phyloP scores from a whole-genome alignment of 1,140 invertebrate species.

The Agrypnia vestita region DNA sequence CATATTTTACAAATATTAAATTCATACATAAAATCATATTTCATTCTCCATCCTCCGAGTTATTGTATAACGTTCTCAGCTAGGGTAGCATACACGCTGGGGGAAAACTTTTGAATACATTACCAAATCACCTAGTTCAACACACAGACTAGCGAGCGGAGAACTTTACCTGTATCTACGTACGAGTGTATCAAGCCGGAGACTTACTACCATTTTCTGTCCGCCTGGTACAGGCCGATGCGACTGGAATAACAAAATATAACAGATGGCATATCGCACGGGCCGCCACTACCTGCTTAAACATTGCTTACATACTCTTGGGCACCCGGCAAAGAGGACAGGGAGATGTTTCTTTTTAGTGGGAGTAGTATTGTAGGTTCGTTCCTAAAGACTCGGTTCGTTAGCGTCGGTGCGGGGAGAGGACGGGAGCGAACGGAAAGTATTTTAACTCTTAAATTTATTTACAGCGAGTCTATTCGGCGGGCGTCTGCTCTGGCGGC shows the following conservation, averaged over 20 bases:
- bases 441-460: conserved; percentile 60
- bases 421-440: conserved; percentile 44
- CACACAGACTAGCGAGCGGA: conserved; percentile 42
- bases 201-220: conserved; percentile 60
- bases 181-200: conserved; percentile 41
- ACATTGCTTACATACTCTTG: background rate
- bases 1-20: conserved; percentile 26
- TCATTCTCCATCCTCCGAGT: conserved; percentile 15
- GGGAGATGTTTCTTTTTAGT: conserved; percentile 33
- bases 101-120: conserved; percentile 61
- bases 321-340: background rate
- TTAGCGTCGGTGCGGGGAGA: conserved; percentile 48
- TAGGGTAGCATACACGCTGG: conserved; percentile 46
- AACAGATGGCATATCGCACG: conserved; percentile 61
- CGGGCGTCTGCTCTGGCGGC: conserved; percentile 32
- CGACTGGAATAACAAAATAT: conserved; percentile 60
- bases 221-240: conserved; percentile 59
- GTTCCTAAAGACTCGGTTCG: conserved; percentile 43
- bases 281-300: conserved; percentile 43
- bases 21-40: conserved; percentile 10
- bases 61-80: conserved; percentile 16
- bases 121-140: conserved; percentile 50
- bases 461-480: conserved; percentile 46
- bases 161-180: conserved; percentile 44
- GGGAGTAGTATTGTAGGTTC: conserved; percentile 35